Evolutionary conservation across 2,797 vertebrate genomes (phyloP), one percentile per base, ranked within the genome.

Genomic region (Alosa sapidissima): DNA sequence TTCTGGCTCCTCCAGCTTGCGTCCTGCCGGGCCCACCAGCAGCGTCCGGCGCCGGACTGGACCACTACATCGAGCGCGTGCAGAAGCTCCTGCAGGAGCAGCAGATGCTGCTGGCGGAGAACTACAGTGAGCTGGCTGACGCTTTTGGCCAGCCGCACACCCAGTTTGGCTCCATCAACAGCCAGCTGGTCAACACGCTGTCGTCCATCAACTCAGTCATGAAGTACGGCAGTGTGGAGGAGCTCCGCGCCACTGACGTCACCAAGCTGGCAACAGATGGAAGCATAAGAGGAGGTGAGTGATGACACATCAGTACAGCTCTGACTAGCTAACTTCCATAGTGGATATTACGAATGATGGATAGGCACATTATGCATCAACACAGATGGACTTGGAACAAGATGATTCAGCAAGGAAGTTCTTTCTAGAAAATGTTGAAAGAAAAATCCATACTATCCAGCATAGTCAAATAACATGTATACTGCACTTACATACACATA

Each of bases 161-260:
- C 48, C 98, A 99, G 91, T 98, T 99, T n/a, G 97, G 97, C 1
- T 97, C 96, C 86, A 97, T 99, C 84, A 99, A 99, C 93, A 98
- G 96, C 0, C 96, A 99, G 90, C 96, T 99, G 90, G 96, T 99
- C 89, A 98, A 95, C 93, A 99, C 98, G 0, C 94, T 99, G 0
- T 96, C 97, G 0, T 99, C 98, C 82, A 98, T 99, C 92, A 99
- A 97, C 90, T 96, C 96, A 0, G 98, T 96, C 86, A 97, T 99
- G 97, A 99, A 97, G 92, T 96, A 94, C 0, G 94, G 96, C 51
- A 97, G 96, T 81, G 90, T 92, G 0, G 98, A 99, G 89, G 98
- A 97, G 81, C 92, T 96, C 83, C 89, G 81, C 81, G 92, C 82
- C 84, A 2, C 94, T 28, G 90, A 95, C 86, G 91, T 94, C 85